Evolutionary conservation across 2,797 vertebrate species (phyloP).

Genomic region (Leptatherina wallacei): DNA sequence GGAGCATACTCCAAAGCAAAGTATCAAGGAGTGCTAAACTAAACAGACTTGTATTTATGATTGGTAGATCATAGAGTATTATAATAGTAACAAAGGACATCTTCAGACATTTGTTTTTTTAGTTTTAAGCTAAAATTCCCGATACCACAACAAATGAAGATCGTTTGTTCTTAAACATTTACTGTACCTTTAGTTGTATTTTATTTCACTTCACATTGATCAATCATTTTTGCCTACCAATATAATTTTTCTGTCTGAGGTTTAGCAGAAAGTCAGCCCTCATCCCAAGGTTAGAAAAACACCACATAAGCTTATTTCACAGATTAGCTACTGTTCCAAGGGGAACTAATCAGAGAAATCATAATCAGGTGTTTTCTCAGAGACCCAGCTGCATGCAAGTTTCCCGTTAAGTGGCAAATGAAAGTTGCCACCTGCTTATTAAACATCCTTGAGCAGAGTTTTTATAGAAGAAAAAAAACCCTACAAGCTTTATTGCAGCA

Average conservation of each 20-base stretch:
- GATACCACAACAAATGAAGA: not conserved
- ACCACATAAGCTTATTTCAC: not conserved
- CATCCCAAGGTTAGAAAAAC: slow-evolving; percentile 5
- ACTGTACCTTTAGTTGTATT: not conserved
- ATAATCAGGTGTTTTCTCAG: not conserved
- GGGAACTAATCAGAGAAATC: not conserved
- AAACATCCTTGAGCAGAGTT: not conserved
- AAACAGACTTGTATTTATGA: too few species aligned
- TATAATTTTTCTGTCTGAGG: fast-evolving
- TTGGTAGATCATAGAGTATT: too few species aligned
- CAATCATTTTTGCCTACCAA: fast-evolving
- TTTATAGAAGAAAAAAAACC: not conserved
- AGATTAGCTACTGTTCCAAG: not conserved
- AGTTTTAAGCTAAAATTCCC: not conserved
- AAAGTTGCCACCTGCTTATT: not conserved
- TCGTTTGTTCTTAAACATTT: not conserved
- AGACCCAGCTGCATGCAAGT: not conserved
- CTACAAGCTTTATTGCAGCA: not conserved
- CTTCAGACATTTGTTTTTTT: not conserved
- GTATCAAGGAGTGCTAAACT: not conserved
- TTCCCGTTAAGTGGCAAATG: not conserved
- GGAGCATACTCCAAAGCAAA: not conserved
- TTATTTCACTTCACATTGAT: not conserved
- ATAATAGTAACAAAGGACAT: not conserved
- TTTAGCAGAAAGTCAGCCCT: not conserved